phyloP scores from a whole-genome alignment of 2,888 invertebrate species.

The Temnothorax ravouxi region DNA sequence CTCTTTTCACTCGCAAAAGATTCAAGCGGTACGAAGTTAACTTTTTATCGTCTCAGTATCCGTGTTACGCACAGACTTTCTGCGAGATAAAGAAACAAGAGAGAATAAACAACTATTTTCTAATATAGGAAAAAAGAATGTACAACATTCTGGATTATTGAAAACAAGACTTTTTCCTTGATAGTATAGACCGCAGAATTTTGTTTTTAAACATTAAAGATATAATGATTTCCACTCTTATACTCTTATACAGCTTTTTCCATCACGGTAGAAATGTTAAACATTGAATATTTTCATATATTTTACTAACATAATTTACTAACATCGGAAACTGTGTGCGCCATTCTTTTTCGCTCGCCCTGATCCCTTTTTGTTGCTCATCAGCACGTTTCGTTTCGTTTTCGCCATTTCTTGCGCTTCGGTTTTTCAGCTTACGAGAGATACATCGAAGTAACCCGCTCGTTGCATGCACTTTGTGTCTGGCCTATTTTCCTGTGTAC shows the following conservation, averaged over 20 bases:
- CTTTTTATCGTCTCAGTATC: slow-evolving; percentile 42
- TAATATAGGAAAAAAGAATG: neutral
- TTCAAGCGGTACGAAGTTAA: slow-evolving; percentile 31
- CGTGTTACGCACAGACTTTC: neutral
- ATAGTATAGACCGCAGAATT: neutral
- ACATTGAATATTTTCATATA: slow-evolving; percentile 22
- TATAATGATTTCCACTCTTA: neutral
- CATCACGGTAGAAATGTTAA: neutral
- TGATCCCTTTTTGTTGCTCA: slow-evolving; percentile 32
- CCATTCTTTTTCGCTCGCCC: slow-evolving; percentile 11
- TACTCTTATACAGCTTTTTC: neutral
- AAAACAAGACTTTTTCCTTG: neutral
- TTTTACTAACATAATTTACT: neutral
- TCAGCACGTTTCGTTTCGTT: slow-evolving; percentile 54
- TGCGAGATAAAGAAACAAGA: neutral
- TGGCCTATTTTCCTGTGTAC: slow-evolving; percentile 66
- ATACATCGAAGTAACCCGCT: slow-evolving; percentile 48
- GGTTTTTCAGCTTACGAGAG: slow-evolving; percentile 47
- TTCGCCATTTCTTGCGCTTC: slow-evolving; percentile 38
- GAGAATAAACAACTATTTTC: neutral
- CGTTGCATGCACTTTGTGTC: slow-evolving; percentile 62
- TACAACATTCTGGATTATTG: neutral
- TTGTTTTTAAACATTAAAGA: neutral
- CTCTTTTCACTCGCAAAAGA: slow-evolving; percentile 10
- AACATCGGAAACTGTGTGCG: neutral